These are phyloP conservation scores for Trogon surrucura DNA, from an alignment of 2,113 vertebrate species.

Conservation along the genomic window DNA sequence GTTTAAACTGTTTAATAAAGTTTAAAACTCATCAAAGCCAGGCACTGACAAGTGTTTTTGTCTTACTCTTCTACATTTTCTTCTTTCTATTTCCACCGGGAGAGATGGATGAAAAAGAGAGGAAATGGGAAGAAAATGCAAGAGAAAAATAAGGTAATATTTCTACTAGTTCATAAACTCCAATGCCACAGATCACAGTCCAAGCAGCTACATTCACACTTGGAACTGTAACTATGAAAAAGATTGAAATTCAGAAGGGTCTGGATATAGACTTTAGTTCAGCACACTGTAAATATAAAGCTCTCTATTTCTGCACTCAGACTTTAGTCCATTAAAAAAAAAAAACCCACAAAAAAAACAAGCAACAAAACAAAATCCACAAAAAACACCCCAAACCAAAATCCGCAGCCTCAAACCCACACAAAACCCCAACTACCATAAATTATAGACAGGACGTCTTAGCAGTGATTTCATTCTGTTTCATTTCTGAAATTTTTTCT, in stretches of 20 bases:
- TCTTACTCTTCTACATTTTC: not conserved
- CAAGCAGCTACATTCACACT: not conserved
- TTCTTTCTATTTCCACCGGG: not conserved
- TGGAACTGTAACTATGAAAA: not conserved
- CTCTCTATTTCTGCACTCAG: not conserved
- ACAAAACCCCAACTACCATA: not conserved
- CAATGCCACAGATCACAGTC: not conserved
- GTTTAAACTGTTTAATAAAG: not conserved
- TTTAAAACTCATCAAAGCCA: not conserved
- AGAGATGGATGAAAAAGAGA: not conserved
- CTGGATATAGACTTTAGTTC: not conserved
- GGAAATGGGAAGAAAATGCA: not conserved
- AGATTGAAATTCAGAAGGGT: not conserved
- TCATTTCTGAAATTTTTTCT: not conserved
- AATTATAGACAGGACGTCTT: not conserved
- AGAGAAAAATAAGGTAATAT: not conserved
- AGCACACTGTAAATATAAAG: not conserved
- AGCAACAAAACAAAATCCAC: not conserved
- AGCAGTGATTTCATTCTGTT: rapidly evolving
- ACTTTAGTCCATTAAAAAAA: not conserved
- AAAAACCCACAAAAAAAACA: not conserved
- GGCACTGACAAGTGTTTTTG: not conserved
- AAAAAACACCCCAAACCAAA: not conserved
- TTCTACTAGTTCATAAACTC: not conserved
- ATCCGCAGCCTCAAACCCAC: not conserved